These are phyloP conservation scores for Dinoponera quadriceps DNA, from an alignment of 1,140 invertebrate species.

Conservation along the genomic window DNA sequence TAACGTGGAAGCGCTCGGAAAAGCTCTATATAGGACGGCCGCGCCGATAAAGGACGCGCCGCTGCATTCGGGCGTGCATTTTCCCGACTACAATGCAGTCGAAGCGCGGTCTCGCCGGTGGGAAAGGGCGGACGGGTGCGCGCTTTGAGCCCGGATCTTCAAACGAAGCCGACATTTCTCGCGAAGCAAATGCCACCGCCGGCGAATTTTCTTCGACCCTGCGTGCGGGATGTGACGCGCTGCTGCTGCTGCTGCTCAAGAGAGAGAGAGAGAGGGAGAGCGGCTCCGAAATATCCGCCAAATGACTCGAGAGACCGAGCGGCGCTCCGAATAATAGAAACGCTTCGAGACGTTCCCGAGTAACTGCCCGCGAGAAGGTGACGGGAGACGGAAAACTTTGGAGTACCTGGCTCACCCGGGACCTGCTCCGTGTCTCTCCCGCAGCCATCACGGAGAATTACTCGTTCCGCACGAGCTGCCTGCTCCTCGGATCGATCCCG, in stretches of 20 bases:
- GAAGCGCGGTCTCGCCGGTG: conserved; percentile 6
- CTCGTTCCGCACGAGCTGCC: not conserved
- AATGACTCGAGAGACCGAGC: conserved; percentile 43
- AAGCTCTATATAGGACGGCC: conserved; percentile 21
- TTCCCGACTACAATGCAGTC: conserved; percentile 64
- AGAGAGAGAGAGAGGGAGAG: too few relatives aligned
- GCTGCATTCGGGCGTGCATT: conserved; percentile 65
- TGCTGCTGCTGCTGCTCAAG: too few relatives aligned
- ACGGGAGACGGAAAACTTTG: conserved; percentile 46
- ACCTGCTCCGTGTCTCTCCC: conserved; percentile 11
- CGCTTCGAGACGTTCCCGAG: conserved; percentile 38
- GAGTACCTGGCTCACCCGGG: conserved; percentile 44
- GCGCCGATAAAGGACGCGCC: conserved; percentile 61
- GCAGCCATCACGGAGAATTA: conserved; percentile 30
- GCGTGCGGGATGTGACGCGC: too few relatives aligned
- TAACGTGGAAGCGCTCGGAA: conserved; percentile 36
- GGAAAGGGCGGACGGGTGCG: conserved; percentile 34
- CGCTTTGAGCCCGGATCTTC: conserved; percentile 69
- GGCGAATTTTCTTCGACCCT: not conserved
- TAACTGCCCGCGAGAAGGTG: conserved; percentile 30
- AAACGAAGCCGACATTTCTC: conserved; percentile 51
- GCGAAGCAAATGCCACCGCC: conserved; percentile 7
- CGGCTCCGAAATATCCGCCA: conserved; percentile 17
- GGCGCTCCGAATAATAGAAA: conserved; percentile 48
- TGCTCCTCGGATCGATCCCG: not conserved